These are phyloP conservation scores for Fregata magnificens DNA, from an alignment of 2,113 vertebrate species.

Conservation along the genomic window DNA sequence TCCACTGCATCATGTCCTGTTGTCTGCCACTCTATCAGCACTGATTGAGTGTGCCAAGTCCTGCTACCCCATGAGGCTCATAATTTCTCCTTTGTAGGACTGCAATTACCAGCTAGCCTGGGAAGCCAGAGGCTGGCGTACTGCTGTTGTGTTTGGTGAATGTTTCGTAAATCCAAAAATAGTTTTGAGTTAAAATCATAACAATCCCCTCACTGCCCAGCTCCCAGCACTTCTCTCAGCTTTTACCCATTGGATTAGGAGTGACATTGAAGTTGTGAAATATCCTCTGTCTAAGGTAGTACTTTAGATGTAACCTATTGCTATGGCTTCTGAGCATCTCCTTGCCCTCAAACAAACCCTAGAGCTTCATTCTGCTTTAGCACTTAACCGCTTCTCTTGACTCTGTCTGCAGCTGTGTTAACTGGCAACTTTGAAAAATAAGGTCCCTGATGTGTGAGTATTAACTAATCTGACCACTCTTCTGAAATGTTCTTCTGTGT, in stretches of 20 bases:
- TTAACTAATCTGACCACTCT: neutral
- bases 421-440: neutral
- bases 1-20: neutral
- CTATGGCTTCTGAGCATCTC: neutral
- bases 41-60: neutral
- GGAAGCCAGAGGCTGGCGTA: neutral
- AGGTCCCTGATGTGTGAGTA: neutral
- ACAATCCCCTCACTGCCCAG: rapidly evolving
- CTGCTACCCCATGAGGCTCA: neutral
- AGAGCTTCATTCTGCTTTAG: neutral
- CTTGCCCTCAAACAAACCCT: neutral
- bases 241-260: neutral
- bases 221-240: neutral
- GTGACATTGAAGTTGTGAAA: neutral
- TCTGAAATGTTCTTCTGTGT: slow-evolving; percentile 37
- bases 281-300: neutral
- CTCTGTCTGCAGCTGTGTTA: neutral
- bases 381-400: neutral
- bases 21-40: neutral
- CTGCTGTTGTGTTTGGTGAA: neutral
- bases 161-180: neutral
- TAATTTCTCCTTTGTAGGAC: neutral
- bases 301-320: neutral
- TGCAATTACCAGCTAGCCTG: neutral
- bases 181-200: neutral